A percentile compares a stretch with the other conserved stretches of the same genome.
Conservation (phyloP, 2,113 vertebrate species). For the Himantopus leucocephalus region DNA sequence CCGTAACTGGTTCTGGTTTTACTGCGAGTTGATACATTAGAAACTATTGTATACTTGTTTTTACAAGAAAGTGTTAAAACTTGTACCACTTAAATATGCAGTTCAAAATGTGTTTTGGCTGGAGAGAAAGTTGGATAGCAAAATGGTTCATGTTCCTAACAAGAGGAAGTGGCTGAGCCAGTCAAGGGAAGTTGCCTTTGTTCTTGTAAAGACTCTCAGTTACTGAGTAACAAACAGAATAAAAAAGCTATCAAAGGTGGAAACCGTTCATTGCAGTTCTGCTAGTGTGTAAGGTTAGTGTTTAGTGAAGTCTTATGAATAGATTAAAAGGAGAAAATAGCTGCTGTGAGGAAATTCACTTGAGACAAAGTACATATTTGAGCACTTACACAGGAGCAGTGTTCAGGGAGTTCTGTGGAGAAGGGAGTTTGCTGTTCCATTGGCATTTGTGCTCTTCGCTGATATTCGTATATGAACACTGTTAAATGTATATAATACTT, state of each 20-base stretch:
- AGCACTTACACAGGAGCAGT: background rate
- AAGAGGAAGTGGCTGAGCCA: background rate
- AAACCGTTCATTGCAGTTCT: background rate
- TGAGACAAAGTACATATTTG: background rate
- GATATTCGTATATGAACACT: background rate
- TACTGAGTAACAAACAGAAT: background rate
- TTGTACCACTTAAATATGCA: background rate
- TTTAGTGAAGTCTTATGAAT: background rate
- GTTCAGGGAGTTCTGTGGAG: background rate
- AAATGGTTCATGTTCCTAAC: background rate
- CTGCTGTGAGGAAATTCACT: background rate
- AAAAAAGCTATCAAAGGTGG: background rate
- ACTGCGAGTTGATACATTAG: background rate
- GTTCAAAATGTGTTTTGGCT: background rate
- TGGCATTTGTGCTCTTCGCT: background rate
- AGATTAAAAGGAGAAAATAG: background rate
- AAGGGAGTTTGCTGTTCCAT: background rate
- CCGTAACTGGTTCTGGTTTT: background rate
- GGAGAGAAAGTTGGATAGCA: background rate
- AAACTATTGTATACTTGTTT: background rate
- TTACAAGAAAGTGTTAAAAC: background rate
- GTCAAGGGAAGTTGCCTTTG: background rate
- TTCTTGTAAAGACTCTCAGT: background rate
- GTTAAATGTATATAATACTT: conserved; percentile 10
- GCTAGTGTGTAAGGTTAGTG: background rate